Conservation (phyloP, 2,113 vertebrate species). For the Taurulus bubalis region DNA sequence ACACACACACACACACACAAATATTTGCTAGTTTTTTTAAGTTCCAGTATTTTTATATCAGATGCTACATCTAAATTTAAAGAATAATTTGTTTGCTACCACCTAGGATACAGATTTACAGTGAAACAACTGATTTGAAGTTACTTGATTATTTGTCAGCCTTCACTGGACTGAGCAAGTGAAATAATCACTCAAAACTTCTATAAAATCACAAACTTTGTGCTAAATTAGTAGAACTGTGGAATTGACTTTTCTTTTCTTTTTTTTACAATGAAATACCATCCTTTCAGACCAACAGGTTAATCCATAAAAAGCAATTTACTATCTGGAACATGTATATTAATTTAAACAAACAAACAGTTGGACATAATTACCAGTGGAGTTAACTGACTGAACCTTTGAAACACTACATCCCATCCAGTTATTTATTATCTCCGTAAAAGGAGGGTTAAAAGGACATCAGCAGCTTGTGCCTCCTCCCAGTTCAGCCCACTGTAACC, state of each 20-base stretch:
- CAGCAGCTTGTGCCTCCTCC: constrained; percentile 62
- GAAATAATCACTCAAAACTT: constrained; percentile 14
- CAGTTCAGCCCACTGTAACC: constrained; percentile 62
- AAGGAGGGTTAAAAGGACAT: constrained; percentile 73
- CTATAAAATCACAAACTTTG: neutral
- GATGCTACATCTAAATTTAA: neutral
- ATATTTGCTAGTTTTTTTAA: neutral
- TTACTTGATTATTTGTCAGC: neutral
- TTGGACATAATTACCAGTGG: constrained; percentile 25
- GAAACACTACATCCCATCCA: constrained; percentile 29
- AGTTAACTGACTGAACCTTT: constrained; percentile 20
- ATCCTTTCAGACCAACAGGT: neutral
- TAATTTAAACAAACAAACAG: constrained; percentile 15
- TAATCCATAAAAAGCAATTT: neutral
- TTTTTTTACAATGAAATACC: neutral
- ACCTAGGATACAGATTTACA: neutral
- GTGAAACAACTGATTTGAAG: neutral
- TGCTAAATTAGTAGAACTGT: neutral
- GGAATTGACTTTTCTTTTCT: too few relatives aligned
- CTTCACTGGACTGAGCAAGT: neutral
- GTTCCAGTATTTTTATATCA: neutral
- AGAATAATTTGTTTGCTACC: neutral
- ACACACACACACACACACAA: neutral
- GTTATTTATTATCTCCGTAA: constrained; percentile 50
- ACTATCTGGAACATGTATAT: neutral